Conservation (phyloP, 2,797 vertebrate species). For the Threskiornis aethiopicus region DNA sequence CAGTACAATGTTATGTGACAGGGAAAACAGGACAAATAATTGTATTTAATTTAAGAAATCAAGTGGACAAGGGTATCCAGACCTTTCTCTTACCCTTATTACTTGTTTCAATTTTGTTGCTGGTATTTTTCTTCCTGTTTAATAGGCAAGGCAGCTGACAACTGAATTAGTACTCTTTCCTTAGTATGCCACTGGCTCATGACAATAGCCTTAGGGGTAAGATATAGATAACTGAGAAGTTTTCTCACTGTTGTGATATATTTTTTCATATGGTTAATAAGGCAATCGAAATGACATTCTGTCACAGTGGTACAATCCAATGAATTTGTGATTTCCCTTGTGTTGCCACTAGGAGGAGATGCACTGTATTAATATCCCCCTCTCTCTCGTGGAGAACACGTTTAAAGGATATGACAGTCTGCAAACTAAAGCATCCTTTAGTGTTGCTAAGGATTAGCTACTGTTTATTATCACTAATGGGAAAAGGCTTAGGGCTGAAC, state of each 20-base stretch:
- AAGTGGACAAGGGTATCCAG: constrained; percentile 71
- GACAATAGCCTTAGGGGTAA: constrained; percentile 98
- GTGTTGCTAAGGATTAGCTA: constrained; percentile 41
- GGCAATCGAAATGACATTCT: constrained; percentile 97
- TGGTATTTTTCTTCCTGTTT: constrained; percentile 71
- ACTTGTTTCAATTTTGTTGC: constrained; percentile 82
- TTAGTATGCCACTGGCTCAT: constrained; percentile 92
- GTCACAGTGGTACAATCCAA: constrained; percentile 79
- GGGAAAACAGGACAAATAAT: constrained; percentile 46
- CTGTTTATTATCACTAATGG: constrained; percentile 51
- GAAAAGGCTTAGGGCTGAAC: constrained; percentile 34
- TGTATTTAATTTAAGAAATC: constrained; percentile 58
- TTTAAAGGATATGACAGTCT: constrained; percentile 1
- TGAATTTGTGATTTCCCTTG: constrained; percentile 62
- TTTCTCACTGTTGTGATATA: constrained; percentile 82
- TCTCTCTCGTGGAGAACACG: not conserved
- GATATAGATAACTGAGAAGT: constrained; percentile 93
- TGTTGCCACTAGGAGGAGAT: constrained; percentile 77
- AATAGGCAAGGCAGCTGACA: constrained; percentile 87
- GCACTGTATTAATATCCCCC: not conserved
- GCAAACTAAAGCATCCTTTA: constrained; percentile 3
- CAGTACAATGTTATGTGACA: constrained; percentile 43
- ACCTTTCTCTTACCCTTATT: constrained; percentile 80
- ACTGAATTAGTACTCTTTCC: constrained; percentile 85
- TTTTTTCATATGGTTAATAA: constrained; percentile 84